phyloP scores from a whole-genome alignment of 2,888 invertebrate genomes.

The Spialia ferax region DNA sequence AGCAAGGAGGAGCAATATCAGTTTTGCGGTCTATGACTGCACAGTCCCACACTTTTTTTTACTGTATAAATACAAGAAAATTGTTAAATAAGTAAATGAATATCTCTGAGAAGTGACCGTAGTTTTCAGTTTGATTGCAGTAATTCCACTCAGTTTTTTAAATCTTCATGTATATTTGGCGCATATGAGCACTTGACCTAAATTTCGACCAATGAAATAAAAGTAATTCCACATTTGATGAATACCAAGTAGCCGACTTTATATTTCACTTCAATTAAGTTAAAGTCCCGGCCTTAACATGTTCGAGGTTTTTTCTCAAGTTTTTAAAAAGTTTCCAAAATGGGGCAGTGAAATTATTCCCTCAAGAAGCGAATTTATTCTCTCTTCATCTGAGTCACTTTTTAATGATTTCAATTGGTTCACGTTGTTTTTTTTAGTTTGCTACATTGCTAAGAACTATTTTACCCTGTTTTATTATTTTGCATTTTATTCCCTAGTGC shows the following conservation, averaged over 20 bases:
- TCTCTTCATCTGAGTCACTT: background rate
- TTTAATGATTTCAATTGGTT: background rate
- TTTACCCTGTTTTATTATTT: too few relatives aligned
- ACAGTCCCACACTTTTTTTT: too few relatives aligned
- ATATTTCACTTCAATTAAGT: slow-evolving; percentile 17
- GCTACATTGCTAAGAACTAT: too few relatives aligned
- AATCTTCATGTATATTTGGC: slow-evolving; percentile 1
- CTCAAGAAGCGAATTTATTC: too few relatives aligned
- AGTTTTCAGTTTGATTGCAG: background rate
- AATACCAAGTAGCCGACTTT: slow-evolving; percentile 9
- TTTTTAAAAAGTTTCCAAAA: background rate
- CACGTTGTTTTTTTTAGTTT: too few relatives aligned
- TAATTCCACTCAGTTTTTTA: background rate
- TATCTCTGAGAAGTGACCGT: too few relatives aligned
- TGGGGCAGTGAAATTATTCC: background rate
- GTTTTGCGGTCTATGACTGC: background rate
- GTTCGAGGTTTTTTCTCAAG: background rate
- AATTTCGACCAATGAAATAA: slow-evolving; percentile 27
- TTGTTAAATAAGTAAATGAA: too few relatives aligned
- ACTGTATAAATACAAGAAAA: too few relatives aligned
- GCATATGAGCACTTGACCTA: slow-evolving; percentile 32
- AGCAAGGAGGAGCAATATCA: background rate
- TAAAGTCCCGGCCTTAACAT: background rate
- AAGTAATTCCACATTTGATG: slow-evolving; percentile 19
- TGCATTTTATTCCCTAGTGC: too few relatives aligned